A percentile compares a stretch with the other conserved stretches of the same genome.
These are phyloP conservation scores for Lordiphosa collinella DNA, from an alignment of 1,140 invertebrate genomes.

Conservation along the genomic window DNA sequence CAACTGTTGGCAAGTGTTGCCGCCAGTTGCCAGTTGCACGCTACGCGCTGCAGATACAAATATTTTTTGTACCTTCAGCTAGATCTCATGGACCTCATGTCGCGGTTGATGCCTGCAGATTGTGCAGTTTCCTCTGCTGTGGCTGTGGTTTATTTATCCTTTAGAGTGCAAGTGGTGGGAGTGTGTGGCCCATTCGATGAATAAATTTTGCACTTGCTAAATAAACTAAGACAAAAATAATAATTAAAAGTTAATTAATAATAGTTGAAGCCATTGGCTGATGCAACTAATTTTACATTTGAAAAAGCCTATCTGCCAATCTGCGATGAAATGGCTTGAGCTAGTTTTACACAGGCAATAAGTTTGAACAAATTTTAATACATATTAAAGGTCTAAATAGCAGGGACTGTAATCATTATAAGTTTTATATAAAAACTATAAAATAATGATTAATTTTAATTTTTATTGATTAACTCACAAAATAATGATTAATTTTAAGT, in stretches of 20 bases:
- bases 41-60: constrained; percentile 38
- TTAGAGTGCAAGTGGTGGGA: constrained; percentile 1
- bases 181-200: neutral
- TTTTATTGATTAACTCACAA: no score
- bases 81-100: neutral
- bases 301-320: no score
- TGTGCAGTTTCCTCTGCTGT: constrained; percentile 1
- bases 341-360: no score
- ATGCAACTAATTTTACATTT: no score
- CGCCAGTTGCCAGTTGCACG: constrained; percentile 22
- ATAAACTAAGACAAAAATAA: neutral
- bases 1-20: constrained; percentile 1
- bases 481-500: no score
- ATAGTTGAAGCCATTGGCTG: no score
- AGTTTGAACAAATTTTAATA: no score
- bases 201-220: constrained; percentile 8
- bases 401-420: no score
- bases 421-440: no score
- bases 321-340: no score
- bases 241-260: neutral
- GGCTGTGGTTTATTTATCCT: neutral
- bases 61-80: neutral
- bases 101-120: neutral
- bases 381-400: no score
- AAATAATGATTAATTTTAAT: no score